Evolutionary conservation across 2,888 invertebrate genomes (phyloP), one percentile per base, ranked within the genome.

Genomic region (Pristionchus maxplancki): DNA sequence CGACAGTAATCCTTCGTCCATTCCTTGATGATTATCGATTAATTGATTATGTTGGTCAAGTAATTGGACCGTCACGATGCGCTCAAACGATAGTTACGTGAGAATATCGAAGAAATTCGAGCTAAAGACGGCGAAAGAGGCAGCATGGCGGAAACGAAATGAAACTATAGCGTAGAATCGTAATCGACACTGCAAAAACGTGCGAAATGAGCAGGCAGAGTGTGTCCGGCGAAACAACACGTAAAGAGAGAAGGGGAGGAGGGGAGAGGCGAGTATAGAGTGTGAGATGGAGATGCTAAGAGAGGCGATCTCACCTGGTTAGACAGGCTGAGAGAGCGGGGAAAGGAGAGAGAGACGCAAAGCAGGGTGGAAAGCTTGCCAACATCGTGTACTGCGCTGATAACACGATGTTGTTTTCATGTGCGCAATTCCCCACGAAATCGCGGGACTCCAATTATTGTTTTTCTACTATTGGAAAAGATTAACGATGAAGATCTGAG

Each of bases 1-100:
- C 53, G n/a, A 31, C 78, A 78, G 24, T 48, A 78, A 40, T 24
- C n/a, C 31, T n/a, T 67, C 78, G 31, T 88, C 53, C 78, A 78
- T 78, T 48, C 44, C 11, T 44, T 71, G 13, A 34, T 6, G n/a
- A 67, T 31, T 67, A 67, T 67, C 67, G 67, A 67, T 67, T 67
- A 2, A 20, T 5, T 17, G 50, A 20, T n/a, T n/a, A n/a, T n/a
- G n/a, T n/a, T n/a, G n/a, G n/a, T n/a, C n/a, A n/a, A n/a, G n/a
- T n/a, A n/a, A n/a, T n/a, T n/a, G n/a, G n/a, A n/a, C n/a, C n/a
- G n/a, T 44, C 44, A 44, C 6, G 6, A 44, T 44, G 8, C 44
- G 11, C 44, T 6, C 6, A 44, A 44, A 44, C 44, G 44, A 11
- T 44, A 44, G n/a, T n/a, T n/a, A n/a, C n/a, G n/a, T 44, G 44